Evolutionary conservation across 2,888 invertebrate genomes (phyloP), one percentile per base, ranked within the genome.

Genomic region (Euplexia lucipara): DNA sequence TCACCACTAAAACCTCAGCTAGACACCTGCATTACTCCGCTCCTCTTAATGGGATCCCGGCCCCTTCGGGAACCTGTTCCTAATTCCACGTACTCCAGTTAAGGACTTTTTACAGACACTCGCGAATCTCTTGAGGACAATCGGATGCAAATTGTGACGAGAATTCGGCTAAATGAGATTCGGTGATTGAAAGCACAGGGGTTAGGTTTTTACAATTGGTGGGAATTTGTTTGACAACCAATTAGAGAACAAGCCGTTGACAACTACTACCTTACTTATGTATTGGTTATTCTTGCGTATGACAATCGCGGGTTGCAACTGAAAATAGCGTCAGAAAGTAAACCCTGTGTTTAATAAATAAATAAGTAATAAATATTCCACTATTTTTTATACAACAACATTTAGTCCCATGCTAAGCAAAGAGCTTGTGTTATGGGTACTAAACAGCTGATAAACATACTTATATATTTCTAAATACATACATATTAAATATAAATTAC

Each of bases 81-180:
- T 90, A 90, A 93, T 93, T 90, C 88, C 86, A 89, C 87, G 89
- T 85, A 79, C 85, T 91, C 84, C 75, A 83, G 81, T 87, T 80
- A 70, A 92, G 88, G 86, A 89, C 91, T 91, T 92, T 93, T 94
- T 90, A 90, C 87, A 89, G 88, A 89, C 90, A 89, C 91, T 91
- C 85, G 79, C 54, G 66, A 57, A 83, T 87, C 90, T 91, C 90
- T 91, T 82, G 89, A 91, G 89, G 86, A 91, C 91, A 88, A 90
- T 91, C 85, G 83, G 81, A 89, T 84, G 87, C 85, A 88, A 87
- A 88, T 82, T 80, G 83, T 84, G 84, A 82, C 86, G 88, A 85
- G 88, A 88, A 87, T 87, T 88, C 83, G 79, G 68, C 72, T 80
- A 81, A 86, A 84, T 81, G 81, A 83, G 77, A 67, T 81, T 66